Percentiles rank a stretch among this genome's conserved stretches.
Conservation (phyloP, 53 echinoderm and acorn worm genomes). For the Zoroaster sp. region DNA sequence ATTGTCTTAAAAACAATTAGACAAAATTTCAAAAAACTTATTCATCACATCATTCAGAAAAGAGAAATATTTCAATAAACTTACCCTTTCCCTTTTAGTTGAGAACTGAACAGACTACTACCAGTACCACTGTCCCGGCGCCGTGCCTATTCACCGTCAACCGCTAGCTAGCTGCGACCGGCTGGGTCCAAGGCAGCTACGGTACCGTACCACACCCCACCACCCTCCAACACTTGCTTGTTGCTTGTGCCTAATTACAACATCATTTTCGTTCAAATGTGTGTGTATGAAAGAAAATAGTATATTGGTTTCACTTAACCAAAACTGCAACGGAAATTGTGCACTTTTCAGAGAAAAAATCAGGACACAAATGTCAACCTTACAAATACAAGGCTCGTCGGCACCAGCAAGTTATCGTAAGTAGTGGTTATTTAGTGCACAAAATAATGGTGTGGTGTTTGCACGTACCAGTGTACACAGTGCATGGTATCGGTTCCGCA, state of each 20-base stretch:
- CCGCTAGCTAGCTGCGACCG: not conserved
- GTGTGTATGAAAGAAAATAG: not conserved
- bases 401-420: no score
- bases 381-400: no score
- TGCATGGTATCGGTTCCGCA: no score
- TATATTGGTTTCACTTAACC: not conserved
- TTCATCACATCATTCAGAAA: no score
- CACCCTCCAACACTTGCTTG: not conserved
- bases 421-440: no score
- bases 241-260: not conserved
- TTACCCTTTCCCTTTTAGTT: not conserved
- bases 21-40: no score
- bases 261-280: not conserved
- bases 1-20: no score
- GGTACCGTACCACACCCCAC: not conserved
- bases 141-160: not conserved
- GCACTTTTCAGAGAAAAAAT: not conserved
- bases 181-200: no score
- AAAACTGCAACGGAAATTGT: not conserved
- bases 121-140: not conserved
- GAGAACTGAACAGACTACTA: not conserved
- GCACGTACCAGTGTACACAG: no score
- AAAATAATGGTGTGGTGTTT: no score
- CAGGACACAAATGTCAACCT: no score
- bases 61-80: no score